These are phyloP conservation scores for Cyanoderma ruficeps DNA, from an alignment of 2,113 vertebrate species.

Conservation along the genomic window DNA sequence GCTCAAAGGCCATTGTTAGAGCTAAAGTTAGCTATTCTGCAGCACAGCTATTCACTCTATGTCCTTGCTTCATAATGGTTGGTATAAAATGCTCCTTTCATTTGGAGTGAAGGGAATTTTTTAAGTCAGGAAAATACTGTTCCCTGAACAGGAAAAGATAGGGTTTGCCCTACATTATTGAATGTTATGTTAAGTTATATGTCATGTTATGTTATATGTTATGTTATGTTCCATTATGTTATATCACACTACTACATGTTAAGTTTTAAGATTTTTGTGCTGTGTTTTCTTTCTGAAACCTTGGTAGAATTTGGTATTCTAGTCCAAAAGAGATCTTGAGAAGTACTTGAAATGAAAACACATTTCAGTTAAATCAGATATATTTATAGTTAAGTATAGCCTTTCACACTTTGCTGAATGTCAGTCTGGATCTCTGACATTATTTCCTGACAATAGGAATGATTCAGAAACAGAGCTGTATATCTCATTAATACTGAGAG, in stretches of 20 bases:
- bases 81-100: not conserved
- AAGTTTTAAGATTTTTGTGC: not conserved
- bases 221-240: not conserved
- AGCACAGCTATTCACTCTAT: not conserved
- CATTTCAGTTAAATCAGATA: not conserved
- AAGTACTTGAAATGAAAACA: not conserved
- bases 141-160: not conserved
- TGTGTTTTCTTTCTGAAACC: not conserved
- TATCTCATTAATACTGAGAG: not conserved
- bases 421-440: not conserved
- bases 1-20: not conserved
- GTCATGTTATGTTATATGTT: not conserved
- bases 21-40: slow-evolving; percentile 7
- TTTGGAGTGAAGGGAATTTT: not conserved
- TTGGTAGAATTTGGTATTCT: not conserved
- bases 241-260: not conserved
- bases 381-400: not conserved
- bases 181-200: fast-evolving
- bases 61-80: not conserved
- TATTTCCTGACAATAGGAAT: not conserved
- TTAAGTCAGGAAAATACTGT: slow-evolving; percentile 14
- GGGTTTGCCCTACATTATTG: not conserved
- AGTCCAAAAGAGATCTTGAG: not conserved
- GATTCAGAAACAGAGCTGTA: not conserved
- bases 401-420: not conserved